phyloP scores from a whole-genome alignment of 2,113 vertebrate genomes.

The Chaetops frenatus region DNA sequence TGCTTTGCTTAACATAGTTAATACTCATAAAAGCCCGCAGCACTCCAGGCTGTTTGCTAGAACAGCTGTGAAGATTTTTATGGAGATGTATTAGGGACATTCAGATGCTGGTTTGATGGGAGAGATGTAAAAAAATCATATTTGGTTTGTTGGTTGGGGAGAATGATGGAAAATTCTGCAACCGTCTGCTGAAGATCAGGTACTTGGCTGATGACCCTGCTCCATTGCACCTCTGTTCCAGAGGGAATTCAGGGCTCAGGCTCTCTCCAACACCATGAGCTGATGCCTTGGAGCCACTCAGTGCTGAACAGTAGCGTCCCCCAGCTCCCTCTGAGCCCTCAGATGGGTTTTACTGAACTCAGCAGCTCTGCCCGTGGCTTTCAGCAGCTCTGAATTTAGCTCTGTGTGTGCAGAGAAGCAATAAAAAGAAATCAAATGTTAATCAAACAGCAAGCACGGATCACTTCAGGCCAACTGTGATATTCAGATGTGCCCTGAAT shows the following conservation, averaged over 20 bases:
- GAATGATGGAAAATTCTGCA: not conserved
- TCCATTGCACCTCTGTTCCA: not conserved
- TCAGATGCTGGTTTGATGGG: not conserved
- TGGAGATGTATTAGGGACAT: not conserved
- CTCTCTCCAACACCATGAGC: not conserved
- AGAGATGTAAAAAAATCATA: not conserved
- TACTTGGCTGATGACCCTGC: not conserved
- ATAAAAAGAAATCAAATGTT: slow-evolving; percentile 20
- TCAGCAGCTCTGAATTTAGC: not conserved
- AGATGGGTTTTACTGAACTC: not conserved
- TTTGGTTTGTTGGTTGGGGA: not conserved
- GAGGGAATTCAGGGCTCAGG: not conserved
- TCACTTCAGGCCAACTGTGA: not conserved
- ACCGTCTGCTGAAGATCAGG: fast-evolving
- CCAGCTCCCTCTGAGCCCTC: not conserved
- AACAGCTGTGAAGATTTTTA: slow-evolving; percentile 30
- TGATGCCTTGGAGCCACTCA: not conserved
- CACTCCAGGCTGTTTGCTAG: slow-evolving; percentile 2
- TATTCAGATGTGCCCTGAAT: not conserved
- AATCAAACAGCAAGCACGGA: not conserved
- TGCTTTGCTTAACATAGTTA: slow-evolving; percentile 41
- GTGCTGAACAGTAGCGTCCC: not conserved
- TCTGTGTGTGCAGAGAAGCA: not conserved
- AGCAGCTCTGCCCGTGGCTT: not conserved
- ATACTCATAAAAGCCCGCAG: slow-evolving; percentile 13